Evolutionary conservation across 2,888 invertebrate species (phyloP), one percentile per base, ranked within the genome.

Genomic region (Himalopsyche anomala): DNA sequence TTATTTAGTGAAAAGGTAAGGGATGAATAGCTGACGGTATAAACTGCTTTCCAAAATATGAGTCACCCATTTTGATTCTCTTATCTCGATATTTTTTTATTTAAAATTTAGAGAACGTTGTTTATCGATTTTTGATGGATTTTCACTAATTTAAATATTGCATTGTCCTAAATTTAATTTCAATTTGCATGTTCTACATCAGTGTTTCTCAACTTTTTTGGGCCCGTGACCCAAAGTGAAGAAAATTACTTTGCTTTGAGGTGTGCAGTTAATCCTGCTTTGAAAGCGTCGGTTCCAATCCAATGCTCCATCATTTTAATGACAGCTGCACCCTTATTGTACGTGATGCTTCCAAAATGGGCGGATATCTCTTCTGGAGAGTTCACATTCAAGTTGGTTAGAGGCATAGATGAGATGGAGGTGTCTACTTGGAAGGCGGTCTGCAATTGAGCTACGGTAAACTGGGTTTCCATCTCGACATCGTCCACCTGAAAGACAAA

Each of bases 231-330:
- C 28, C 28, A n/a, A n/a, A n/a, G n/a, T n/a, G n/a, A 38, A 38
- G 17, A 12, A 12, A 2, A 15, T 92, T 91, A 95, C 95, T 91
- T 91, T 11, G 89, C 88, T 5, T 87, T 84, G 5, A 96, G 91
- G 89, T 96, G 96, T 54, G 91, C 90, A 36, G 91, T 91, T 74
- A 96, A 90, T 2, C 95, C 94, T 54, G 89, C 89, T 89, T 91
- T 90, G 90, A 95, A 95, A 0, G 93, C 91, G 0, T 90, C 90
- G 0, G 90, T 90, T 3, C 95, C 95, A 74, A 96, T 91, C 1
- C 94, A 91, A 90, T 95, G 94, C 89, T 94, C 94, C 82, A 96
- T 92, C 96, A 96, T 96, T 88, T 96, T 94, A 84, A 96, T 94
- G 28, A 96, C 90, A 3, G 93, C 90, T n/a, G 93, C 94, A 0